Evolutionary conservation across 1,140 invertebrate genomes (phyloP), one percentile per base, ranked within the genome.

Genomic region (Sesamia nonagrioides): DNA sequence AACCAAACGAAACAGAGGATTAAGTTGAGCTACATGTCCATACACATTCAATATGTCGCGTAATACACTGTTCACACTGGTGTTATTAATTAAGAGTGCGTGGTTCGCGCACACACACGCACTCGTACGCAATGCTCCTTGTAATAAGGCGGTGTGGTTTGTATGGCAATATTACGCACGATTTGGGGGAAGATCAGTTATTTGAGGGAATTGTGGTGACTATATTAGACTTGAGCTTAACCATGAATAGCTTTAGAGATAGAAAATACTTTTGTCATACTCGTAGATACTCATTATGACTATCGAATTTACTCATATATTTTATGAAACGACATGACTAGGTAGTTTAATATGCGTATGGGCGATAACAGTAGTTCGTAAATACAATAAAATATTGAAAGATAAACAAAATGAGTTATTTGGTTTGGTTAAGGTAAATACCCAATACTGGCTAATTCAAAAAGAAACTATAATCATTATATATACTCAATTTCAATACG

Each of bases 131-230:
- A 11, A 15, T n/a, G 18, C 21, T 8, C 8, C 13, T n/a, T 13
- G 42, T 33, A 15, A 48, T 27, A 15, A 42, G 17, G 66, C 21
- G 3, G 18, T 50, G 42, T n/a, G 66, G 66, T 69, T 48, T 13
- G 9, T 48, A 2, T 15, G n/a, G 42, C 42, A 18, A 69, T 69
- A 69, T 69, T 50, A 69, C 42, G 66, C 66, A 50, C 42, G 18
- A 68, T 68, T 68, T 45, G 4, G 4, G 3, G 5, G 40, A 42
- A 17, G 42, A 69, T 69, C 42, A 27, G 18, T 66, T 8, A 21
- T 66, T 66, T 66, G 35, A 40, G 61, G 37, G 61, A 66, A 66
- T 66, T 66, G 61, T 66, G 61, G 61, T 42, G 17, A 42, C 61
- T 11, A 60, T 66, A 66, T 66, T 40, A 42, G n/a, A 42, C 18